Percentiles rank a stretch among this genome's conserved stretches.
phyloP scores from a whole-genome alignment of 1,140 invertebrate species.

The Pectinophora gossypiella region DNA sequence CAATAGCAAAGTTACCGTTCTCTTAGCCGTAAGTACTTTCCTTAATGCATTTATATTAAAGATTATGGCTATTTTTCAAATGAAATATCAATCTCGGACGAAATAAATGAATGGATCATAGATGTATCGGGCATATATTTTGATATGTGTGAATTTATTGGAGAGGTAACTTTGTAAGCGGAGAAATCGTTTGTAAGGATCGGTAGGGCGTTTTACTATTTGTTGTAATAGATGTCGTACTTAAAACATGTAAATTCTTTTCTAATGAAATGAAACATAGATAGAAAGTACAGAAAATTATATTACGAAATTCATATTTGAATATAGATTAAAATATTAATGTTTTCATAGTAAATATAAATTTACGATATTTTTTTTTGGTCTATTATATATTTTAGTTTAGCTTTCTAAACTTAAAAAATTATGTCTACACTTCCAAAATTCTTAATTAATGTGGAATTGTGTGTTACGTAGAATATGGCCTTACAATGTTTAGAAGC shows the following conservation, averaged over 20 bases:
- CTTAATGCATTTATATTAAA: conserved; percentile 27
- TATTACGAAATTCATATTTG: conserved; percentile 42
- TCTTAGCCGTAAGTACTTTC: conserved; percentile 28
- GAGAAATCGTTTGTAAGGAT: conserved; percentile 20
- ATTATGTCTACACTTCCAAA: conserved; percentile 39
- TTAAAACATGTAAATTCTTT: conserved; percentile 46
- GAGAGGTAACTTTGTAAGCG: conserved; percentile 27
- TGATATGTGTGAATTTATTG: conserved; percentile 62
- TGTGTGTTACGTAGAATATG: conserved; percentile 42
- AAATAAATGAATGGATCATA: conserved; percentile 20
- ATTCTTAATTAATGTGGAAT: conserved; percentile 32
- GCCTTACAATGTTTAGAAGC: conserved; percentile 38
- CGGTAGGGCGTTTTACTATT: conserved; percentile 29
- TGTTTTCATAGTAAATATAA: conserved; percentile 23
- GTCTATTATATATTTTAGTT: conserved; percentile 16
- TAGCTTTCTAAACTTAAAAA: conserved; percentile 14
- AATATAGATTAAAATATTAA: conserved; percentile 38
- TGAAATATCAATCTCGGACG: conserved; percentile 27
- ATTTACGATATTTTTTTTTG: conserved; percentile 15
- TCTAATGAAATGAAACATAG: conserved; percentile 24
- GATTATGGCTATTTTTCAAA: conserved; percentile 29
- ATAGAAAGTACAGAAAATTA: conserved; percentile 35
- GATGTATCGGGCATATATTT: conserved; percentile 61
- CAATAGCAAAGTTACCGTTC: conserved; percentile 25
- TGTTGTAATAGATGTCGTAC: conserved; percentile 53